Evolutionary conservation across 2,888 invertebrate species (phyloP).

Genomic region (Cylloceria caligata): DNA sequence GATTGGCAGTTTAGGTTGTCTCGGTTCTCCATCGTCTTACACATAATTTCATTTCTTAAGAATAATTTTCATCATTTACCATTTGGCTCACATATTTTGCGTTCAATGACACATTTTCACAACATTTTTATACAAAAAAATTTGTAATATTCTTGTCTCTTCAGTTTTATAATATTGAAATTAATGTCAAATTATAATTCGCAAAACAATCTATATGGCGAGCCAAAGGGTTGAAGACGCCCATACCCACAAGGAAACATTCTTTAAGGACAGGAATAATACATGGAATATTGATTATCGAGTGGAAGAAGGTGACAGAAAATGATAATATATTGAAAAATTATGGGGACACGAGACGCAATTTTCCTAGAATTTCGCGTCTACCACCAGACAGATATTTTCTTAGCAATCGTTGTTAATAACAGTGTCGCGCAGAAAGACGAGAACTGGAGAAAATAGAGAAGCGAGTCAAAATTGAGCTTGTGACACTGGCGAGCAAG

Average conservation of each 20-base stretch:
- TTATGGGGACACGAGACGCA: constrained; percentile 3
- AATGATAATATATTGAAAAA: constrained; percentile 5
- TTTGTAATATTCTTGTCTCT: no score
- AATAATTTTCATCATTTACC: no score
- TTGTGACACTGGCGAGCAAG: constrained; percentile 45
- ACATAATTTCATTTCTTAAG: no score
- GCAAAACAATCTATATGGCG: not conserved
- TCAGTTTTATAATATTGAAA: no score
- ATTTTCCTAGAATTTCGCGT: constrained; percentile 15
- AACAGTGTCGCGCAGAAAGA: constrained; percentile 27
- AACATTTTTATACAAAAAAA: no score
- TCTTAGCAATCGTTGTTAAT: constrained; percentile 51
- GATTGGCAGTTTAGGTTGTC: no score
- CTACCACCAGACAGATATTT: constrained; percentile 11
- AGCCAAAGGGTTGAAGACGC: not conserved
- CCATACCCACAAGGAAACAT: not conserved
- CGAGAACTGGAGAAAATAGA: constrained; percentile 25
- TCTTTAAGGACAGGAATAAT: constrained; percentile 1
- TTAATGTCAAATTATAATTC: not conserved
- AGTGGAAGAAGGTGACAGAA: not conserved
- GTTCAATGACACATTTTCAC: no score
- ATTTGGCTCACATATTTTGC: no score
- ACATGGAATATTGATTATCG: constrained; percentile 40
- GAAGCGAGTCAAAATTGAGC: constrained; percentile 51
- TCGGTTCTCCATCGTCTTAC: no score